Conservation (phyloP, 1,140 invertebrate genomes). For the Diabrotica virgifera region DNA sequence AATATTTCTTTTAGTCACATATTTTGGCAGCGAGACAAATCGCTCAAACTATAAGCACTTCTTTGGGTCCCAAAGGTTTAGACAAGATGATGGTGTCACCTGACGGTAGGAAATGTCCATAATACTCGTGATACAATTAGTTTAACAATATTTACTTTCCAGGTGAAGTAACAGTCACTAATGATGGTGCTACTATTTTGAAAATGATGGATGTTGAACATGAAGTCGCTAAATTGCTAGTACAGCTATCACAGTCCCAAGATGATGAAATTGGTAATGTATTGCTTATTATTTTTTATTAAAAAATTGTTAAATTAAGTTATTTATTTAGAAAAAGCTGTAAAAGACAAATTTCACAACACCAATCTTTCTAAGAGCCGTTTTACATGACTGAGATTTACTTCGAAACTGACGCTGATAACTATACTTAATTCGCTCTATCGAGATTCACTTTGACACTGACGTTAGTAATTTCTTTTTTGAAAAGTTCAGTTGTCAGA, state of each 20-base stretch:
- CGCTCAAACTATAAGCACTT: slow-evolving; percentile 85
- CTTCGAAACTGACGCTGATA: too few species aligned
- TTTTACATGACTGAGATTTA: too few species aligned
- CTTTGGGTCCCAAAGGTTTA: slow-evolving; percentile 93
- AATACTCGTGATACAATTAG: background rate
- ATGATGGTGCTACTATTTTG: slow-evolving; percentile 99
- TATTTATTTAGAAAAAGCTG: background rate
- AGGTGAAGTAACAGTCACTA: slow-evolving; percentile 97
- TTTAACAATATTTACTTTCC: slow-evolving; percentile 19
- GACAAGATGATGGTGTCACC: slow-evolving; percentile 96
- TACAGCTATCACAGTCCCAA: slow-evolving; percentile 97
- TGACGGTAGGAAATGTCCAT: slow-evolving; percentile 56
- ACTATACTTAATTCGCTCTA: too few species aligned
- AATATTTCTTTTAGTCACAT: slow-evolving; percentile 75
- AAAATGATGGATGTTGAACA: slow-evolving; percentile 99
- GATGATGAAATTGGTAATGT: slow-evolving; percentile 91
- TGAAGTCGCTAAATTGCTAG: slow-evolving; percentile 97
- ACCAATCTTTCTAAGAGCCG: too few species aligned
- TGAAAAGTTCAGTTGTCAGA: too few species aligned
- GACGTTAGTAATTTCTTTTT: too few species aligned
- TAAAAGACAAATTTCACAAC: too few species aligned
- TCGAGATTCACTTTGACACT: too few species aligned
- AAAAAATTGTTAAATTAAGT: background rate
- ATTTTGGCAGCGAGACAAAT: slow-evolving; percentile 93
- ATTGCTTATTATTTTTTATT: slow-evolving; percentile 14